Evolutionary conservation across 2,888 invertebrate species (phyloP), one percentile per base, ranked within the genome.

Genomic region (Dendrolimus pini): DNA sequence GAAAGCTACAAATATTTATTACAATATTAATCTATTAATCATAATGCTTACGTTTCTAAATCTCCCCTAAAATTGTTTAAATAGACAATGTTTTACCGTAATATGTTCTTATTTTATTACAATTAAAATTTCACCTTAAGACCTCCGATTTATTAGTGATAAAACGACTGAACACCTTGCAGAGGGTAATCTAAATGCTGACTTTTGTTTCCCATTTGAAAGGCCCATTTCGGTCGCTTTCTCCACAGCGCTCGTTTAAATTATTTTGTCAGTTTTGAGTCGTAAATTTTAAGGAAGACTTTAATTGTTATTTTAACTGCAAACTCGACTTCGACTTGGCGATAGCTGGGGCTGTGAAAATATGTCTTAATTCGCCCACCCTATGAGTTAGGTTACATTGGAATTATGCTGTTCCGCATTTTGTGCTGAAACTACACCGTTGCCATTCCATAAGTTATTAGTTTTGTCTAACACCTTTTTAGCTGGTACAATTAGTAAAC

Each of bases 261-360:
- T 89, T 85, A 89, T 89, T 89, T 87, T 81, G 76, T 81, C 86
- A 82, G 87, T 88, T 88, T 83, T 78, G 77, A 88, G 89, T 86
- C 90, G 85, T 90, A 90, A 90, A 90, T 90, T 89, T 88, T 71
- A 12, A 77, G 76, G 77, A 75, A 79, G 90, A 90, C 89, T 90
- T 90, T 90, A 90, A 90, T 90, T 90, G 89, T 90, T 88, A 88
- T 87, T 90, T 89, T 90, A 88, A 90, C 89, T 89, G 90, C 89
- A 84, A 86, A 82, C 82, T 84, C 82, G 82, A 87, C 85, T 82
- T 84, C 82, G 85, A 82, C 80, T 77, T 81, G 75, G 67, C 74
- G 65, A 68, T 71, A 70, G 71, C 67, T 69, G 78, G 82, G 82
- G 78, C 74, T 69, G 77, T 77, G 82, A 83, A 89, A 89, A 89